These are phyloP conservation scores for Pollachius pollachius DNA, from an alignment of 2,113 vertebrate species.

Conservation along the genomic window DNA sequence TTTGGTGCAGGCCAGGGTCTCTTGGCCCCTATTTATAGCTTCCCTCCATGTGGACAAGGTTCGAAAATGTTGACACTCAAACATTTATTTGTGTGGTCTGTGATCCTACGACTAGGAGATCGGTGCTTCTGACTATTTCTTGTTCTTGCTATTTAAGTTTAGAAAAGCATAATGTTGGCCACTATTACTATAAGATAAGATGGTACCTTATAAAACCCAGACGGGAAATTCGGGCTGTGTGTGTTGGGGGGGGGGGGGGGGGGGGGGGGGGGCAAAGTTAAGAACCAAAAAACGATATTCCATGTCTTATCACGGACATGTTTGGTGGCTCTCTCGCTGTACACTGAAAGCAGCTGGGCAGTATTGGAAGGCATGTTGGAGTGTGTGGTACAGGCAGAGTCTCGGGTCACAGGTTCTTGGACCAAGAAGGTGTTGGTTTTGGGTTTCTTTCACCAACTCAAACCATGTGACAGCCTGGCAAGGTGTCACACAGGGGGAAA, in stretches of 20 bases:
- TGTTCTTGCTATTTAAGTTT: background rate
- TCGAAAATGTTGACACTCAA: conserved; percentile 48
- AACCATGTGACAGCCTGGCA: conserved; percentile 66
- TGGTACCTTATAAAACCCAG: background rate
- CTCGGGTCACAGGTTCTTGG: conserved; percentile 72
- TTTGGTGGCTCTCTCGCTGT: background rate
- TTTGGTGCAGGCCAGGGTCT: background rate
- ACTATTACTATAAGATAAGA: too few species aligned
- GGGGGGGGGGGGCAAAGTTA: background rate
- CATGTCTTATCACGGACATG: background rate
- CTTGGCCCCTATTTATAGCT: conserved; percentile 71
- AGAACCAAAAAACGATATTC: background rate
- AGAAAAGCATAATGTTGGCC: too few species aligned
- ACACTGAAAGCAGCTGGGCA: background rate
- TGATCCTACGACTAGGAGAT: conserved; percentile 49
- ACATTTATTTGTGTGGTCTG: conserved; percentile 33
- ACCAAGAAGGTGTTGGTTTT: conserved; percentile 73
- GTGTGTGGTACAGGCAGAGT: conserved; percentile 31
- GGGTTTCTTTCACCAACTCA: conserved; percentile 73
- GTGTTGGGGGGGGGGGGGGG: too few species aligned
- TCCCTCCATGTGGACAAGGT: conserved; percentile 60
- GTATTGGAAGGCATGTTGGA: conserved; percentile 10
- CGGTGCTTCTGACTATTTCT: conserved; percentile 34
- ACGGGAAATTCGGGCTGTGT: background rate
- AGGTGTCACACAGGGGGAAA: background rate